phyloP scores from a whole-genome alignment of 2,113 vertebrate species.

The Ginglymostoma cirratum region DNA sequence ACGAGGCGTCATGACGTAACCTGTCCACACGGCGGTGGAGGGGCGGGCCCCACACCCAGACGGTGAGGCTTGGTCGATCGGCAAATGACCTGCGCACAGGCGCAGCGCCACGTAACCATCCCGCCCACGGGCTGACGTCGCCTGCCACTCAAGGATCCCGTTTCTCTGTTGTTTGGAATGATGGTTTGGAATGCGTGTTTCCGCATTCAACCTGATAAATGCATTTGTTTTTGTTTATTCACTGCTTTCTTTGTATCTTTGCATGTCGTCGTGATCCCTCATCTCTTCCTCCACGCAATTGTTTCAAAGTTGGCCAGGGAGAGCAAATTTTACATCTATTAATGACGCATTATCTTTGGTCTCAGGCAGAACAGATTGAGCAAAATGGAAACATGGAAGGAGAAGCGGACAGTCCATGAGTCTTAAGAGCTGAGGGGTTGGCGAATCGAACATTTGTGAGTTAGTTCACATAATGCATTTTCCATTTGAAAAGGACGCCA shows the following conservation, averaged over 20 bases:
- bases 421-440: not conserved
- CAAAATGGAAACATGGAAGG: not conserved
- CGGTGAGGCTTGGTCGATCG: not conserved
- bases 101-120: conserved; percentile 22
- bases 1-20: not conserved
- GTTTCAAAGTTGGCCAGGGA: not conserved
- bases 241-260: not conserved
- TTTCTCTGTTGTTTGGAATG: not conserved
- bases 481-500: not conserved
- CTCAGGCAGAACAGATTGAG: not conserved
- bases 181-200: not conserved
- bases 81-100: not conserved
- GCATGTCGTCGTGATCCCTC: no score
- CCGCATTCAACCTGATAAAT: not conserved
- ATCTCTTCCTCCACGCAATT: not conserved
- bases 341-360: not conserved
- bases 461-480: not conserved
- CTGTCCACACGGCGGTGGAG: not conserved
- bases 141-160: not conserved
- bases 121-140: conserved; percentile 5
- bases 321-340: not conserved
- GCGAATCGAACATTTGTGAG: not conserved
- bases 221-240: not conserved
- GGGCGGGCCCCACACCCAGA: not conserved
- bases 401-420: not conserved